These are phyloP conservation scores for Leptatherina wallacei DNA, from an alignment of 2,797 vertebrate genomes.

Conservation along the genomic window DNA sequence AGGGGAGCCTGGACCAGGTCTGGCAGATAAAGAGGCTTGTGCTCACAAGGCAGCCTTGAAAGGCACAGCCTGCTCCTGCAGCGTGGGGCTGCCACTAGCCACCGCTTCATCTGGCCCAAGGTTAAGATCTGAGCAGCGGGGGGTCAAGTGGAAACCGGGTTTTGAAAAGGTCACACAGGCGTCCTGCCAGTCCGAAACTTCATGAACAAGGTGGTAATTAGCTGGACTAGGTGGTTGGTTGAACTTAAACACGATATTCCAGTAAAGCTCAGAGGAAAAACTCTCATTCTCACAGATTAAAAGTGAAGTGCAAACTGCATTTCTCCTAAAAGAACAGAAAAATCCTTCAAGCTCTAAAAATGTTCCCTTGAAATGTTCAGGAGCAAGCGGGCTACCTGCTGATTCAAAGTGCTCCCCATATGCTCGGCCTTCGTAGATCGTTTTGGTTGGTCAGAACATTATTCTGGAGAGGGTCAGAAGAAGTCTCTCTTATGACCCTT, in stretches of 20 bases:
- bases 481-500: background rate
- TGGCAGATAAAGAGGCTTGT: slow-evolving; percentile 58
- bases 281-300: background rate
- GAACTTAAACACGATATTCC: slow-evolving; percentile 7
- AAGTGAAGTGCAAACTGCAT: background rate
- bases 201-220: slow-evolving; percentile 38
- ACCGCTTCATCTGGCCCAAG: slow-evolving; percentile 54
- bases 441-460: slow-evolving; percentile 5
- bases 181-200: slow-evolving; percentile 24
- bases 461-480: background rate
- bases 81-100: slow-evolving; percentile 17
- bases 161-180: slow-evolving; percentile 44
- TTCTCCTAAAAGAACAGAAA: background rate
- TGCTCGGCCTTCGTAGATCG: slow-evolving; percentile 11
- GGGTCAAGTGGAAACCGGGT: slow-evolving; percentile 63
- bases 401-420: slow-evolving; percentile 22
- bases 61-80: slow-evolving; percentile 51
- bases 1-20: slow-evolving; percentile 59
- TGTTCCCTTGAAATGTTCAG: background rate
- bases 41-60: slow-evolving; percentile 53
- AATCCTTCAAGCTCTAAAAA: background rate
- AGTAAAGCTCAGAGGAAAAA: background rate
- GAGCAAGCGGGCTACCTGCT: slow-evolving; percentile 10
- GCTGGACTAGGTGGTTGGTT: slow-evolving; percentile 23
- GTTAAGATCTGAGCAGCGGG: slow-evolving; percentile 55